Conservation (phyloP, 1,140 invertebrate genomes). For the Cotesia typhae region DNA sequence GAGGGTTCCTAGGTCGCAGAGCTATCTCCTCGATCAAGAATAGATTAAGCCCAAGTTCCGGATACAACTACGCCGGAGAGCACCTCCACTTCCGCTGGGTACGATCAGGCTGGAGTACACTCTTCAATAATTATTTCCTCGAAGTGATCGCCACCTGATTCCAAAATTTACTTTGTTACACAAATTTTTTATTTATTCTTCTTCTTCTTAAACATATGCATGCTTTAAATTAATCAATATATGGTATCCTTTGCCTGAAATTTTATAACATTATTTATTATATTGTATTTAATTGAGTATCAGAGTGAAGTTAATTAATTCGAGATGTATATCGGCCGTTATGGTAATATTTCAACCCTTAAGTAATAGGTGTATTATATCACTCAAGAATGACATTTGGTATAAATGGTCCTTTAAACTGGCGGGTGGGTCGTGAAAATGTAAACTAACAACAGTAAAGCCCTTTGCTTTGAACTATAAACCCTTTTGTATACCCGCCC, state of each 20-base stretch:
- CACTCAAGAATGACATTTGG: slow-evolving; percentile 56
- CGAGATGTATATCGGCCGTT: background rate
- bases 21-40: slow-evolving; percentile 27
- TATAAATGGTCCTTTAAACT: slow-evolving; percentile 53
- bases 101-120: background rate
- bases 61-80: background rate
- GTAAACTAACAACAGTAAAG: slow-evolving; percentile 39
- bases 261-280: too few relatives aligned
- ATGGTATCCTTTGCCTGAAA: too few relatives aligned
- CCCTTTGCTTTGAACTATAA: slow-evolving; percentile 41
- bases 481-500: slow-evolving; percentile 33
- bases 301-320: too few relatives aligned
- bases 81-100: background rate
- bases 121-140: slow-evolving; percentile 35
- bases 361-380: too few relatives aligned
- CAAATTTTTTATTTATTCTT: too few relatives aligned
- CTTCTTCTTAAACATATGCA: too few relatives aligned
- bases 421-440: slow-evolving; percentile 41
- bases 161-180: too few relatives aligned
- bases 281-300: too few relatives aligned
- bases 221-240: too few relatives aligned
- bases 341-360: too few relatives aligned
- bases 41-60: slow-evolving; percentile 30
- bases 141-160: background rate
- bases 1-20: slow-evolving; percentile 20